These are phyloP conservation scores for Carposina sasakii DNA, from an alignment of 1,140 invertebrate species.

Conservation along the genomic window DNA sequence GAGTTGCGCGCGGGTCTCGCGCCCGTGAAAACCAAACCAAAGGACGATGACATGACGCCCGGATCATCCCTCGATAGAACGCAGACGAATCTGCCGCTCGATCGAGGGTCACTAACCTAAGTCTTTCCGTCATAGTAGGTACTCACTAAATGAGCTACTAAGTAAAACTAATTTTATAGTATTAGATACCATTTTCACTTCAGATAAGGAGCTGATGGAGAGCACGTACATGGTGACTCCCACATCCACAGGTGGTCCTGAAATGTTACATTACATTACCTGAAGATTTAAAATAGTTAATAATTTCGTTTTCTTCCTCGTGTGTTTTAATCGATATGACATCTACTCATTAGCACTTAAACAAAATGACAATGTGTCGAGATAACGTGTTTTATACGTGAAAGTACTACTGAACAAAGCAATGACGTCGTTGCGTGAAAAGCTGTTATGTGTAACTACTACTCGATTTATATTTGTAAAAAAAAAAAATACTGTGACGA, in stretches of 20 bases:
- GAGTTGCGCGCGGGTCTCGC: slow-evolving; percentile 35
- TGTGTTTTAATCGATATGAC: too few relatives aligned
- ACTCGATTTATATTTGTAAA: too few relatives aligned
- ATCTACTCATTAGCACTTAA: too few relatives aligned
- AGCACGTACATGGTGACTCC: slow-evolving; percentile 98
- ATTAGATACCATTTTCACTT: slow-evolving; percentile 94
- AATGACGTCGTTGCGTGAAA: too few relatives aligned
- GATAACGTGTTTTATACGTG: too few relatives aligned
- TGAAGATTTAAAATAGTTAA: too few relatives aligned
- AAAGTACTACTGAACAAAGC: too few relatives aligned
- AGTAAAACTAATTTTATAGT: slow-evolving; percentile 38
- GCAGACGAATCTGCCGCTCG: slow-evolving; percentile 33
- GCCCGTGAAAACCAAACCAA: slow-evolving; percentile 64
- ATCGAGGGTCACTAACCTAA: slow-evolving; percentile 46
- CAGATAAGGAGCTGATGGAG: slow-evolving; percentile 97
- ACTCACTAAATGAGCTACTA: slow-evolving; percentile 36
- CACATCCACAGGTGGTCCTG: slow-evolving; percentile 95
- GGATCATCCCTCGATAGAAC: slow-evolving; percentile 44
- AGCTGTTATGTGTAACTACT: too few relatives aligned
- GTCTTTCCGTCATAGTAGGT: too few relatives aligned
- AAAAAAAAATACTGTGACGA: too few relatives aligned
- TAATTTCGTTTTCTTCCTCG: too few relatives aligned
- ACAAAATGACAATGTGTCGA: too few relatives aligned
- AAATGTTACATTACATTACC: slow-evolving; percentile 69
- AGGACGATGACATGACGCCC: slow-evolving; percentile 51